Evolutionary conservation across 2,888 invertebrate species (phyloP), one percentile per base, ranked within the genome.

Genomic region (Oscheius sp.): DNA sequence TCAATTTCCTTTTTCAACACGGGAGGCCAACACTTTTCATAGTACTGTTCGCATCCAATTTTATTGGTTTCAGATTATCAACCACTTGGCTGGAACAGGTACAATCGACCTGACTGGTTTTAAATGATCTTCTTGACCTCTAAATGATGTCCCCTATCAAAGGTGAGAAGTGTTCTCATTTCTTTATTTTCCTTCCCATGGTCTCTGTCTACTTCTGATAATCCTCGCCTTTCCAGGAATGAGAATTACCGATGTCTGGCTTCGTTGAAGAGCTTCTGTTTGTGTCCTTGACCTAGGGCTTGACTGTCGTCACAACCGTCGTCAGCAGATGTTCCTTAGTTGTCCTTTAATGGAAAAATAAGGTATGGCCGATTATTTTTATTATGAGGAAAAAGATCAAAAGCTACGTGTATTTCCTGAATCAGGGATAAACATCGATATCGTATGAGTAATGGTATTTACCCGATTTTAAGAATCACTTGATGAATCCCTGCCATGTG

Each of bases 241-340:
- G 27, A 43, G n/a, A 46, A 23, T 41, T 46, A 27, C 59, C 43
- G 23, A 29, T 25, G 9, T 43, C 12, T 27, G 46, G 43, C 49
- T 63, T 46, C 64, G 12, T 18, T 46, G 64, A 63, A 63, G 23
- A 16, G 49, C 25, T 63, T 63, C 64, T 16, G n/a, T 63, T 41
- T 49, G 21, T 49, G 49, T 13, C 13, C 13, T 49, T 49, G 49
- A 49, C 49, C 16, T 7, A 5, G 21, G 49, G 21, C 16, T 18
- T 49, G 49, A 18, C 13, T 18, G n/a, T 13, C 16, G 49, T 49
- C 61, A 29, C 18, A 27, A 25, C 27, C 18, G n/a, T 18, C 25
- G 56, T 27, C 13, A 55, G 1, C 25, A 52, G 23, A 52, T 52
- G 25, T 55, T 55, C 27, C 27, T 1, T 16, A 27, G 2, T n/a